Percentiles rank a stretch among this genome's conserved stretches.
Conservation (phyloP, 2,797 vertebrate genomes). For the Centropyge bicolor region DNA sequence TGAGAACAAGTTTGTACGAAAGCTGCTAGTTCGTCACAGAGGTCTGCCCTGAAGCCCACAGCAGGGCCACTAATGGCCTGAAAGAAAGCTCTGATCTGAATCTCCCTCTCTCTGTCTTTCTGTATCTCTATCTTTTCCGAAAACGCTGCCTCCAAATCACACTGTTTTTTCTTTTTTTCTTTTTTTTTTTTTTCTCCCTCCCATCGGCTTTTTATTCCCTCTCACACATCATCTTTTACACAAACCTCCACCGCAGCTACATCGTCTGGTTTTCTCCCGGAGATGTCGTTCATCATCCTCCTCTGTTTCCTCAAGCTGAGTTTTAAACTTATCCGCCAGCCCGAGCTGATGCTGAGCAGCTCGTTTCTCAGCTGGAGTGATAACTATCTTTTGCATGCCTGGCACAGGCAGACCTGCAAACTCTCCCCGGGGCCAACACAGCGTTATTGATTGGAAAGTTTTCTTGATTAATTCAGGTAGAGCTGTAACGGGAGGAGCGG, state of each 20-base stretch:
- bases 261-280: conserved; percentile 27
- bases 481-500: conserved; percentile 12
- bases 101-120: conserved; percentile 45
- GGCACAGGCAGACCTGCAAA: conserved; percentile 29
- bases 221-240: conserved; percentile 47
- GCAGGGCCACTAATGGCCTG: conserved; percentile 65
- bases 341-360: conserved; percentile 48
- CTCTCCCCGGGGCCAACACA: conserved; percentile 24
- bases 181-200: background rate
- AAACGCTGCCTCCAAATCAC: conserved; percentile 20
- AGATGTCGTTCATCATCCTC: conserved; percentile 70
- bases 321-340: conserved; percentile 62
- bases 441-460: conserved; percentile 58
- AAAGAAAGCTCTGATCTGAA: conserved; percentile 63
- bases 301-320: conserved; percentile 66
- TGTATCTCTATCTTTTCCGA: conserved; percentile 17
- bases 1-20: conserved; percentile 18
- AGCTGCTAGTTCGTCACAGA: conserved; percentile 51
- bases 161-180: background rate
- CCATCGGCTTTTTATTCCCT: conserved; percentile 12
- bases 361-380: conserved; percentile 72
- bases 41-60: conserved; percentile 50
- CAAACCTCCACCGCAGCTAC: conserved; percentile 40
- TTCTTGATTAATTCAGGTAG: conserved; percentile 58
- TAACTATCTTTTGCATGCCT: conserved; percentile 69